A percentile compares a stretch with the other conserved stretches of the same genome.
phyloP scores from a whole-genome alignment of 2,888 invertebrate genomes.

The Rhimphoctona megacephalus region DNA sequence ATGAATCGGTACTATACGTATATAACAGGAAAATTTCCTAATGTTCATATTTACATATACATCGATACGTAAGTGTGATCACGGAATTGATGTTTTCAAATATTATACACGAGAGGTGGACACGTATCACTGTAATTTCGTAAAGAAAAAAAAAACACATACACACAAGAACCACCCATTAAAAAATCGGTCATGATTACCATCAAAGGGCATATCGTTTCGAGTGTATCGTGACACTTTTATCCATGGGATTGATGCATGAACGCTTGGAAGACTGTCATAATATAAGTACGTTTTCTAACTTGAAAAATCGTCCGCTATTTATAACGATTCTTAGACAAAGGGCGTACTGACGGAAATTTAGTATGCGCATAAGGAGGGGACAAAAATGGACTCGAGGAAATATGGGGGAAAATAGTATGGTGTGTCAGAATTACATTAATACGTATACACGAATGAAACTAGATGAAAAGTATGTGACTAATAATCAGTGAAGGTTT shows the following conservation, averaged over 20 bases:
- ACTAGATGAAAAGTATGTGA: neutral
- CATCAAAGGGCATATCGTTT: slow-evolving; percentile 32
- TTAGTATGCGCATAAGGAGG: neutral
- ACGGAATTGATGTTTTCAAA: slow-evolving; percentile 51
- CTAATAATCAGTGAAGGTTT: neutral
- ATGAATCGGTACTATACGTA: slow-evolving; percentile 1
- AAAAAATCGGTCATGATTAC: slow-evolving; percentile 62
- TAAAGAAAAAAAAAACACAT: slow-evolving; percentile 4
- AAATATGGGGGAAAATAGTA: neutral
- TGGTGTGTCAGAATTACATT: neutral
- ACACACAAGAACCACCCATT: slow-evolving; percentile 34
- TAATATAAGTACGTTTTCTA: slow-evolving; percentile 12
- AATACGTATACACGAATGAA: neutral
- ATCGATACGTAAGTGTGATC: slow-evolving; percentile 42
- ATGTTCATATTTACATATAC: neutral
- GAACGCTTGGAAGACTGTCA: neutral
- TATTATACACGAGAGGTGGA: slow-evolving; percentile 31
- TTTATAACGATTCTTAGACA: slow-evolving; percentile 13
- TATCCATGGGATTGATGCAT: neutral
- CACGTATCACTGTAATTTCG: slow-evolving; percentile 47
- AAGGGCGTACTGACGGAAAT: slow-evolving; percentile 12
- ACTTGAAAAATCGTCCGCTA: slow-evolving; percentile 28
- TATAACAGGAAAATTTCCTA: neutral
- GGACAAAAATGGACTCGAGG: neutral
- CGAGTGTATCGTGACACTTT: slow-evolving; percentile 30